Evolutionary conservation across 2,888 invertebrate genomes (phyloP), one percentile per base, ranked within the genome.

Genomic region (Metacarcinus magister): DNA sequence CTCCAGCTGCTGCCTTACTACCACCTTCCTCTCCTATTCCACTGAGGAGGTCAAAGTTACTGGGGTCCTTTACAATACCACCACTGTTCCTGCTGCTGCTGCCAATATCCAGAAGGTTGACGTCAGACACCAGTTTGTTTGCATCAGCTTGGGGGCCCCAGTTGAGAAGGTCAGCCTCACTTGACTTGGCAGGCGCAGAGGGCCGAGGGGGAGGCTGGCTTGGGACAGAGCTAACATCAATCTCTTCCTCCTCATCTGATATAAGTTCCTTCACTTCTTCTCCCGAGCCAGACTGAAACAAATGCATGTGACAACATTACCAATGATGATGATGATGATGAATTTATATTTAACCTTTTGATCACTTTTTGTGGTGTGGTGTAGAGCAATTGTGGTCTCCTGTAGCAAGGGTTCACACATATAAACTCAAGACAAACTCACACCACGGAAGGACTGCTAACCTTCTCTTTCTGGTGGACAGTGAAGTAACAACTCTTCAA

Each of bases 91-190:
- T 28, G 28, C 75, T 10, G 10, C 75, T 48, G 28, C 92, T 28
- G 48, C 32, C 48, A 60, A 96, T 96, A 44, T 96, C 96, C 43
- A 98, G 97, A 95, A 98, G 97, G 98, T 98, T 98, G 97, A 98
- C 98, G 97, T 98, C 98, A 60, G 98, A 98, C 54, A 97, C 97
- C 95, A 97, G 60, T 2, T 32, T 93, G 82, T 89, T 43, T 23
- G 39, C 54, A 39, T 23, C 90, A 8, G 46, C 13, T 19, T 10
- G 19, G 60, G 32, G 13, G 0, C 75, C 44, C 92, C 67, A 43
- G 97, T 98, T 98, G 92, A 98, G 97, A 95, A 98, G 97, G 97
- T 98, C 98, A 90, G 98, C 98, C 0, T 96, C 97, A 39, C 95
- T 93, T 54, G 75, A 44, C 28, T 0, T 44, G 92, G 93, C 16